phyloP scores from a whole-genome alignment of 2,113 vertebrate species.

The Hippolais icterina region DNA sequence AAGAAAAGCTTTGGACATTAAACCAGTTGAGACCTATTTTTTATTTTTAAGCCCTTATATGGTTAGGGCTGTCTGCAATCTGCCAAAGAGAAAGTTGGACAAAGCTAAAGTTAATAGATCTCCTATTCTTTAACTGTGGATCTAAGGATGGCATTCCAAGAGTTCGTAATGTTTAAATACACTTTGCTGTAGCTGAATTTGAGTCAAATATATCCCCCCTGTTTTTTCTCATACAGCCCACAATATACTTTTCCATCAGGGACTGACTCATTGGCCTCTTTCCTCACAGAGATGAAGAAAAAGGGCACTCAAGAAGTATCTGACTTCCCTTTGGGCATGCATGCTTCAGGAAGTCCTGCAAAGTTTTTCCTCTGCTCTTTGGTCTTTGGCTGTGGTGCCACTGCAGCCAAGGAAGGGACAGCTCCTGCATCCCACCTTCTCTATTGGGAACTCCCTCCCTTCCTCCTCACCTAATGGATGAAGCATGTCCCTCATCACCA shows the following conservation, averaged over 20 bases:
- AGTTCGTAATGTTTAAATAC: conserved; percentile 9
- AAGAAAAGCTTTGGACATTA: neutral
- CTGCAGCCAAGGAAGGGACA: neutral
- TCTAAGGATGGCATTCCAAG: conserved; percentile 32
- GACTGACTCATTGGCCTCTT: neutral
- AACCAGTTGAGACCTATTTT: neutral
- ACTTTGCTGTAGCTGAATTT: conserved; percentile 3
- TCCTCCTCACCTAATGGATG: neutral
- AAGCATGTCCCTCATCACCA: neutral
- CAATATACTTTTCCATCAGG: neutral
- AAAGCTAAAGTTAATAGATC: conserved; percentile 44
- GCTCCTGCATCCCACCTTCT: neutral
- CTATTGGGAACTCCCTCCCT: rapidly evolving
- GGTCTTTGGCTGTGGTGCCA: neutral
- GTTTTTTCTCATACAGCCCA: neutral
- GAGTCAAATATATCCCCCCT: neutral
- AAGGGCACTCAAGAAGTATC: neutral
- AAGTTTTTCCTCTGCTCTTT: neutral
- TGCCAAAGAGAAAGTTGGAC: conserved; percentile 40
- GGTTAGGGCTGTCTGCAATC: conserved; percentile 25
- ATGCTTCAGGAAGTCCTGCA: neutral
- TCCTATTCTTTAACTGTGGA: conserved; percentile 24
- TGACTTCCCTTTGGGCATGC: neutral
- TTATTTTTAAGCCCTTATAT: conserved; percentile 39
- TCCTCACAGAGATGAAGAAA: neutral